Percentiles rank a stretch among this genome's conserved stretches.
Conservation (phyloP, 64 coral and sea anemone species). For the Trachythela sp. region DNA sequence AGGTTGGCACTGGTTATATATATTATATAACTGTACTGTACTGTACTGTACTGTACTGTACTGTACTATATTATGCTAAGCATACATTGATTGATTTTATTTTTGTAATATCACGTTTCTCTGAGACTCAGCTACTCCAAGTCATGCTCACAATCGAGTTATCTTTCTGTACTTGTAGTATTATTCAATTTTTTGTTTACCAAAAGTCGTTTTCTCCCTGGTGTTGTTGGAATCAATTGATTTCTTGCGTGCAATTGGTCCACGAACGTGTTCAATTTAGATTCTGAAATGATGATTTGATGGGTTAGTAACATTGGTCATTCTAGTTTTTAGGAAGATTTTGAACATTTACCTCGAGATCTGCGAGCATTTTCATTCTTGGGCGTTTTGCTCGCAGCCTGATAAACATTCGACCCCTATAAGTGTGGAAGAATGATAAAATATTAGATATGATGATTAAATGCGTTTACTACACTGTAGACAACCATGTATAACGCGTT, state of each 20-base stretch:
- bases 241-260: conserved; percentile 71
- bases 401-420: neutral
- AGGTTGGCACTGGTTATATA: too few relatives aligned
- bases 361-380: neutral
- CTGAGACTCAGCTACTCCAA: too few relatives aligned
- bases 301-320: neutral
- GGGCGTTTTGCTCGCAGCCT: neutral
- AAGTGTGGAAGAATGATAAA: neutral
- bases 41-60: too few relatives aligned
- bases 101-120: too few relatives aligned
- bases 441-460: too few relatives aligned
- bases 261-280: conserved; percentile 56
- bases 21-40: too few relatives aligned
- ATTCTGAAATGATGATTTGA: neutral
- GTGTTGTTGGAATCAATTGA: conserved; percentile 67
- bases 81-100: too few relatives aligned
- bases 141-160: too few relatives aligned
- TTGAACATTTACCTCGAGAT: neutral
- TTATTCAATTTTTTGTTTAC: conserved; percentile 24
- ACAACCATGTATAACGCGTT: too few relatives aligned
- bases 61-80: too few relatives aligned
- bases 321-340: neutral
- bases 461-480: too few relatives aligned
- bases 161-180: too few relatives aligned
- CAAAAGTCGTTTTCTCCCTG: conserved; percentile 76